Percentiles rank a stretch among this genome's conserved stretches.
Conservation (phyloP, 2,888 invertebrate species). For the Hyalella azteca region DNA sequence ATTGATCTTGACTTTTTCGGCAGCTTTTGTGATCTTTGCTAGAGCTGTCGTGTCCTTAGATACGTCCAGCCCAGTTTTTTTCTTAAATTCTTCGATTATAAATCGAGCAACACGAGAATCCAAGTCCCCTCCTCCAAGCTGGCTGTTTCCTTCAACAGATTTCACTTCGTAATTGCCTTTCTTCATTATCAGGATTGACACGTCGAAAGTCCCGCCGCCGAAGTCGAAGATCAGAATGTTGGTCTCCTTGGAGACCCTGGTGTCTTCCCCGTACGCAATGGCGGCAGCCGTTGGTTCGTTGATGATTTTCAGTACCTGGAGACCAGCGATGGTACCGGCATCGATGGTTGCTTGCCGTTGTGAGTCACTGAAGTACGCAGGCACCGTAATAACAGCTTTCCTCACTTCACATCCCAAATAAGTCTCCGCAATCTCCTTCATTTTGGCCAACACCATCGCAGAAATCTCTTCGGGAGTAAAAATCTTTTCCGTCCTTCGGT, state of each 20-base stretch:
- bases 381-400: conserved; percentile 80
- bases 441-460: conserved; percentile 66
- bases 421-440: not conserved
- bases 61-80: conserved; percentile 67
- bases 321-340: conserved; percentile 68
- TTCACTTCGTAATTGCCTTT: conserved; percentile 71
- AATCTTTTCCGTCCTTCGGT: conserved; percentile 70
- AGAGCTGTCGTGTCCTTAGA: conserved; percentile 69
- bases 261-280: conserved; percentile 57
- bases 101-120: conserved; percentile 72
- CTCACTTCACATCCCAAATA: conserved; percentile 72
- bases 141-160: conserved; percentile 86
- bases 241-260: conserved; percentile 47
- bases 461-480: conserved; percentile 72
- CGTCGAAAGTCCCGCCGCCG: conserved; percentile 83
- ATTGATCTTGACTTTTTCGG: conserved; percentile 74
- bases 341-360: conserved; percentile 67
- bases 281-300: conserved; percentile 84
- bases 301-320: conserved; percentile 87
- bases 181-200: conserved; percentile 69
- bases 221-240: conserved; percentile 69
- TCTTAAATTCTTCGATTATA: conserved; percentile 68
- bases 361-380: conserved; percentile 76
- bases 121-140: conserved; percentile 88
- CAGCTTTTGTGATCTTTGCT: conserved; percentile 74